Conservation (phyloP, 2,113 vertebrate species). For the Indri indri region DNA sequence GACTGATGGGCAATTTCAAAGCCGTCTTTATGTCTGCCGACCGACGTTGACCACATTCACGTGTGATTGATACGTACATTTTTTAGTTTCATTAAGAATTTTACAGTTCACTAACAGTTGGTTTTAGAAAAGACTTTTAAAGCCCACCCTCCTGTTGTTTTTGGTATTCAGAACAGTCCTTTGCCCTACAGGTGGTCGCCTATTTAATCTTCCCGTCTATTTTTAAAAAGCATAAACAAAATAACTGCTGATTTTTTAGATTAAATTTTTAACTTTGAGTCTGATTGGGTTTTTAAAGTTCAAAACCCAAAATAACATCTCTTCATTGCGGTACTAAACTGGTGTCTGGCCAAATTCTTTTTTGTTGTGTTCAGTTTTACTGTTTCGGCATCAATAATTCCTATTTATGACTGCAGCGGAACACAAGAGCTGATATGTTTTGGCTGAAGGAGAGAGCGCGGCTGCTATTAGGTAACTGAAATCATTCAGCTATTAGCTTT, state of each 20-base stretch:
- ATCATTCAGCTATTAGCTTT: slow-evolving; percentile 7
- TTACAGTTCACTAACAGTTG: neutral
- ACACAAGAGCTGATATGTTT: neutral
- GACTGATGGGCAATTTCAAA: neutral
- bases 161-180: neutral
- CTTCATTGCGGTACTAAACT: neutral
- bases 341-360: neutral
- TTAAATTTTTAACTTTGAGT: neutral
- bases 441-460: neutral
- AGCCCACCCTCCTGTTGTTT: neutral
- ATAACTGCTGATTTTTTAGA: neutral
- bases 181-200: neutral
- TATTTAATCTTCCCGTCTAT: neutral
- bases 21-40: neutral
- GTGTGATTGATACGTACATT: neutral
- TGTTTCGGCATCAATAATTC: slow-evolving; percentile 35
- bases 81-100: slow-evolving; percentile 25
- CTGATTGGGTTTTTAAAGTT: slow-evolving; percentile 27
- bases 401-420: slow-evolving; percentile 20
- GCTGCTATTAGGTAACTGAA: neutral
- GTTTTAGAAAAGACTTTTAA: slow-evolving; percentile 7
- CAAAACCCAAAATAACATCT: neutral
- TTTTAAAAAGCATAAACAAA: slow-evolving; percentile 10
- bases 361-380: slow-evolving; percentile 41
- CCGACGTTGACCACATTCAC: neutral